Base-by-base conservation (phyloP, 2,113 vertebrate species). In the Nyctereutes procyonoides region DNA sequence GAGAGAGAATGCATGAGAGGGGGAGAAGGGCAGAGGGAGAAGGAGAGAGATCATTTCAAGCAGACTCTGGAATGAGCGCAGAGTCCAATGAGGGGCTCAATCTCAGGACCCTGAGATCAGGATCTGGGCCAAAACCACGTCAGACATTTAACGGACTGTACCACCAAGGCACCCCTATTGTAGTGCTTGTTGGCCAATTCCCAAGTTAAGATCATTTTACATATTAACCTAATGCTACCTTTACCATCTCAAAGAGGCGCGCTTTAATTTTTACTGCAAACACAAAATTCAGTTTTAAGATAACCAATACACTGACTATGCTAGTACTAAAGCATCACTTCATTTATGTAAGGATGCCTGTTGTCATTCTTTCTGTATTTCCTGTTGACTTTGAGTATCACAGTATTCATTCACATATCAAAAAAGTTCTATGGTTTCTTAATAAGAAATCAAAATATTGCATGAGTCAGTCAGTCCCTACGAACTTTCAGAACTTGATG, bases 201-300 rank as follows among this genome's bases (percentile, higher is more conserved):
- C 79, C 62, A 86, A 28, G 35, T 55, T 63, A 74, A 76, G 19
- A 11, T 92, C 65, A n/a, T 69, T 69, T 69, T 87, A 58, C 32
- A 65, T 24, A 51, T 53, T 87, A 93, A 76, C 28, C 38, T 73
- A 93, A 88, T 87, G 35, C 19, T 67, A 81, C 12, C 19, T 88
- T 67, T 95, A 24, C 35, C 24, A 58, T n/a, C 6, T 24, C 20
- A 63, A 93, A 92, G 38, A 90, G 8, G 19, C 35, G 53, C 5
- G 85, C 6, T 20, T 92, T 88, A 86, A 93, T 82, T 95, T 95
- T 81, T 88, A 92, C 28, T 48, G 13, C 2, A 20, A 82, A 94
- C 20, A 16, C 32, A 65, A 8, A 85, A 77, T 48, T 76, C 71
- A 76, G 43, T 82, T 88, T 93, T 62, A 93, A 88, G n/a, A 73